phyloP scores from a whole-genome alignment of 2,797 vertebrate species.

The Hoplostethus mediterraneus region DNA sequence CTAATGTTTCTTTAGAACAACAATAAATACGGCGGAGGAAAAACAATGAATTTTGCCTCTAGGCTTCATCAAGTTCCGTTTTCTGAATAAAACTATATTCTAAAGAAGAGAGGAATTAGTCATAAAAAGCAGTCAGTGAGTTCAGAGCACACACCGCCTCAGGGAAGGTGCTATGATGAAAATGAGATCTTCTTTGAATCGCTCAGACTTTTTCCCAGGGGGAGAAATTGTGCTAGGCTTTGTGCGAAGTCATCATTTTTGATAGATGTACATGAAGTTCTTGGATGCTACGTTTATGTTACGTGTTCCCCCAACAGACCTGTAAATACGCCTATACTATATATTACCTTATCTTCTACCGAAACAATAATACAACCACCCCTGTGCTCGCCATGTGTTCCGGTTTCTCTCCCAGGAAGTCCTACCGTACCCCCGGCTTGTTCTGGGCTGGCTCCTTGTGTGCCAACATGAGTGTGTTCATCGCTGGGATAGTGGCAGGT shows the following conservation, averaged over 20 bases:
- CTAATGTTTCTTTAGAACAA: slow-evolving; percentile 25
- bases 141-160: slow-evolving; percentile 44
- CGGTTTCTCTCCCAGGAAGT: slow-evolving; percentile 80
- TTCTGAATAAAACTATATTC: slow-evolving; percentile 21
- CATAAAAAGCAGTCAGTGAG: slow-evolving; percentile 35
- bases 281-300: background rate
- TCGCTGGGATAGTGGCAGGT: slow-evolving; percentile 91
- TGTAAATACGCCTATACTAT: background rate
- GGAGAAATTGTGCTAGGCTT: slow-evolving; percentile 3
- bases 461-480: slow-evolving; percentile 91
- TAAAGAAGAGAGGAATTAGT: slow-evolving; percentile 20
- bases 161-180: slow-evolving; percentile 22
- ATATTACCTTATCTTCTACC: background rate
- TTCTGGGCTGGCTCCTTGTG: slow-evolving; percentile 93
- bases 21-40: background rate
- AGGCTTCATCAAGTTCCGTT: slow-evolving; percentile 22
- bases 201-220: slow-evolving; percentile 11
- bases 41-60: slow-evolving; percentile 13
- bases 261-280: slow-evolving; percentile 1
- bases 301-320: background rate
- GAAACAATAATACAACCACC: background rate
- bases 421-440: slow-evolving; percentile 89
- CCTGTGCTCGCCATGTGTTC: background rate
- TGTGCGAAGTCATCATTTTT: background rate
- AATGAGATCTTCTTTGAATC: slow-evolving; percentile 43